These are phyloP conservation scores for Oceanodroma tethys DNA, from an alignment of 2,113 vertebrate species.

Conservation along the genomic window DNA sequence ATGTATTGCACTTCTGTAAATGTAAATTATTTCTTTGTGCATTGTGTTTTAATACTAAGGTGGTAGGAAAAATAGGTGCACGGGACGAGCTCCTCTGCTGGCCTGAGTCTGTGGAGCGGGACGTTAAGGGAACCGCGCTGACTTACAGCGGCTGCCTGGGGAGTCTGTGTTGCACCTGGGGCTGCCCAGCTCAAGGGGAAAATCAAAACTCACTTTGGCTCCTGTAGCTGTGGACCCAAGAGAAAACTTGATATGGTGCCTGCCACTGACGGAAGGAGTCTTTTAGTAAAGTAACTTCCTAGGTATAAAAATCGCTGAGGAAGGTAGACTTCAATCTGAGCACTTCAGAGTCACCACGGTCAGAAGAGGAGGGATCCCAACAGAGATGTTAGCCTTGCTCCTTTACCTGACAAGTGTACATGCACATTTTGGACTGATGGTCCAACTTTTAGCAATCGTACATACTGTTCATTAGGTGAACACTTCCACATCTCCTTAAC, in stretches of 20 bases:
- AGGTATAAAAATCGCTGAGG: fast-evolving
- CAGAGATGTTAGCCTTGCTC: neutral
- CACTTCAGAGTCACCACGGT: neutral
- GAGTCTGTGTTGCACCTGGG: neutral
- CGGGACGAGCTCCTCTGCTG: neutral
- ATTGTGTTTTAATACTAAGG: neutral
- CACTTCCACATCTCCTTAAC: neutral
- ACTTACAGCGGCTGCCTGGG: neutral
- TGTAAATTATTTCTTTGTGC: constrained; percentile 25
- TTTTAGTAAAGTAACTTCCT: neutral
- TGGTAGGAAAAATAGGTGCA: neutral
- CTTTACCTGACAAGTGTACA: neutral
- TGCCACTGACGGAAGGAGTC: neutral
- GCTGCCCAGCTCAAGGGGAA: neutral
- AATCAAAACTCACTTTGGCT: neutral
- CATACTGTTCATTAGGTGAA: neutral
- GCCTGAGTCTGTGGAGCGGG: fast-evolving
- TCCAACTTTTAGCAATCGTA: neutral
- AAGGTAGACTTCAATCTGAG: neutral
- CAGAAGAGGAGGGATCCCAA: neutral
- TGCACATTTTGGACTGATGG: neutral
- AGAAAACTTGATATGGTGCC: neutral
- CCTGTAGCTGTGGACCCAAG: neutral
- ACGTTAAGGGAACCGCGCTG: neutral
- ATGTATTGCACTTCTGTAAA: constrained; percentile 9